Evolutionary conservation across 2,797 vertebrate species (phyloP).

Genomic region (Chelon auratus): DNA sequence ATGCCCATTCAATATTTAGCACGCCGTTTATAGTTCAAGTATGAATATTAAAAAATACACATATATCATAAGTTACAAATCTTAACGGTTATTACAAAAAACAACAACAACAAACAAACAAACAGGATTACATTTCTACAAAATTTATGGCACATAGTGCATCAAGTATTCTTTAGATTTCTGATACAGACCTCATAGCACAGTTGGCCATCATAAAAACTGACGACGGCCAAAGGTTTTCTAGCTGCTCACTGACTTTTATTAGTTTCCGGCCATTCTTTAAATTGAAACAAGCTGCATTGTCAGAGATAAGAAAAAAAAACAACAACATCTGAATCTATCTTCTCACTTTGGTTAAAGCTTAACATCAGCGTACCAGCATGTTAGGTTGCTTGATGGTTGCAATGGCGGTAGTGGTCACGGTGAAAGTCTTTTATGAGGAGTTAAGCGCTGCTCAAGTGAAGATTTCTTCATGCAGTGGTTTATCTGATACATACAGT

Average conservation of each 20-base stretch:
- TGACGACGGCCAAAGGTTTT: slow-evolving; percentile 78
- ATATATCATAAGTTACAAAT: slow-evolving; percentile 88
- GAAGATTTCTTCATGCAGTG: slow-evolving; percentile 42
- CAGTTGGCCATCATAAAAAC: slow-evolving; percentile 78
- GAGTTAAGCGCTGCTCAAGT: slow-evolving; percentile 26
- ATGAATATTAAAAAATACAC: slow-evolving; percentile 86
- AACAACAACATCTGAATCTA: slow-evolving; percentile 58
- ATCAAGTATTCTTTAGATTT: slow-evolving; percentile 89
- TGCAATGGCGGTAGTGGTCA: slow-evolving; percentile 28
- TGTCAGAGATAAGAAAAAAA: slow-evolving; percentile 57
- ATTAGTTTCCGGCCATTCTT: slow-evolving; percentile 59
- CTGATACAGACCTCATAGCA: slow-evolving; percentile 93
- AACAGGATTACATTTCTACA: slow-evolving; percentile 83
- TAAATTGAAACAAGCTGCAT: slow-evolving; percentile 75
- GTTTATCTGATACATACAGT: slow-evolving; percentile 23
- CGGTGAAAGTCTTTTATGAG: slow-evolving; percentile 15
- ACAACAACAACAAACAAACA: slow-evolving; percentile 32
- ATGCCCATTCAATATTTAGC: slow-evolving; percentile 75
- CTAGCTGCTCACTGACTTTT: slow-evolving; percentile 83
- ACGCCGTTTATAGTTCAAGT: slow-evolving; percentile 81
- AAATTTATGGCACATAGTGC: slow-evolving; percentile 92
- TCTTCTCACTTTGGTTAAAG: slow-evolving; percentile 83
- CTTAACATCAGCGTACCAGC: slow-evolving; percentile 61
- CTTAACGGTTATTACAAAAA: slow-evolving; percentile 83
- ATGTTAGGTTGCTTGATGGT: slow-evolving; percentile 54